phyloP scores from a whole-genome alignment of 2,888 invertebrate genomes.

The Pimpla rufipes region DNA sequence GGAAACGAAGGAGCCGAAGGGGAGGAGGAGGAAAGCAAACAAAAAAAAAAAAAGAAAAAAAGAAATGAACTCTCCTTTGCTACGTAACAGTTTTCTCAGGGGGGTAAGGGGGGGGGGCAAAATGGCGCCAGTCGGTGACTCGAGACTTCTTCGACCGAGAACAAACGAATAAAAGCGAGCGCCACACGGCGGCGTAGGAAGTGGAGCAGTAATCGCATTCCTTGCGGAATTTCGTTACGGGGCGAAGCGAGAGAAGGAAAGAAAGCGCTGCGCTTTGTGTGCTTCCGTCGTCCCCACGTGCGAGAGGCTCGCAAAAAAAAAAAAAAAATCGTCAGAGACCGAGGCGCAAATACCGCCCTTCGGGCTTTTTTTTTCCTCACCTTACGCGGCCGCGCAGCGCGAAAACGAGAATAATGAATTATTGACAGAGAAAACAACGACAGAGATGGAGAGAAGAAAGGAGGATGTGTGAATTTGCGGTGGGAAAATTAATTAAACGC shows the following conservation, averaged over 20 bases:
- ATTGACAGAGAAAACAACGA: too few species aligned
- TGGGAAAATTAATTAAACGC: too few species aligned
- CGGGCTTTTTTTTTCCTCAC: too few species aligned
- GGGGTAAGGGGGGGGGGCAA: not conserved
- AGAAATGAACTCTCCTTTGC: not conserved
- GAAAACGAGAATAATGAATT: too few species aligned
- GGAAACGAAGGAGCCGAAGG: too few species aligned
- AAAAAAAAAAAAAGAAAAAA: constrained; percentile 1
- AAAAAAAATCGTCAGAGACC: too few species aligned
- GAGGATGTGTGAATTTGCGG: too few species aligned
- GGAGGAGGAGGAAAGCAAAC: not conserved
- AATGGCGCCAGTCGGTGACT: constrained; percentile 39
- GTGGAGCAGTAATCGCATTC: constrained; percentile 57
- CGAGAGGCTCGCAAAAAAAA: too few species aligned
- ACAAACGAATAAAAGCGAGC: constrained; percentile 47
- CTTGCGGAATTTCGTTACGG: constrained; percentile 55
- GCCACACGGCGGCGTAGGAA: constrained; percentile 37
- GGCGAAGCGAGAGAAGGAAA: constrained; percentile 30
- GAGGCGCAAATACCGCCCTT: too few species aligned
- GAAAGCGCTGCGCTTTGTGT: constrained; percentile 15
- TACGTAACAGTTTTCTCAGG: constrained; percentile 4
- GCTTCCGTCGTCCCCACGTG: not conserved
- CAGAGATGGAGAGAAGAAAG: too few species aligned
- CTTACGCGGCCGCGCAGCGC: too few species aligned
- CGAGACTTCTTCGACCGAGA: constrained; percentile 44